Evolutionary conservation across 1,140 invertebrate genomes (phyloP).

Genomic region (Temnothorax curvispinosus): DNA sequence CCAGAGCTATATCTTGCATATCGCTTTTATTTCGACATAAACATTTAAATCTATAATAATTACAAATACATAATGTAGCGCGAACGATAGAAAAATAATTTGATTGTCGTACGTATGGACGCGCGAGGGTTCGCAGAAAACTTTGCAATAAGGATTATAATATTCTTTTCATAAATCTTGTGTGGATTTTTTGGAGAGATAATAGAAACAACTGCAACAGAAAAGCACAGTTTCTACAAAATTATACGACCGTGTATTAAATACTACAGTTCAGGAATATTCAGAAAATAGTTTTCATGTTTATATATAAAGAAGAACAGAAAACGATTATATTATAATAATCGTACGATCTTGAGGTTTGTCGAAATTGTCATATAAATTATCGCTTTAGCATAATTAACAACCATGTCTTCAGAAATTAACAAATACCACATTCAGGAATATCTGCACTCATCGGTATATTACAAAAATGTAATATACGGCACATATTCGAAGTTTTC

Average conservation of each 20-base stretch:
- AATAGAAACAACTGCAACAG: neutral
- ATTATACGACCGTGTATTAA: neutral
- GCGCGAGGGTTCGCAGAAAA: constrained; percentile 22
- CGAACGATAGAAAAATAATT: constrained; percentile 70
- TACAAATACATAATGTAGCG: constrained; percentile 63
- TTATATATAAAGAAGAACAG: neutral
- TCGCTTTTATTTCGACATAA: constrained; percentile 69
- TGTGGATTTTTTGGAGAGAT: neutral
- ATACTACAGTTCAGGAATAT: neutral
- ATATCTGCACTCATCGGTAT: neutral
- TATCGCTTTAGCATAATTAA: neutral
- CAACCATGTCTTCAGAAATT: neutral
- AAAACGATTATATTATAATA: neutral
- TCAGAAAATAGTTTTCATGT: neutral
- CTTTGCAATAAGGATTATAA: neutral
- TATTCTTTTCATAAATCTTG: neutral
- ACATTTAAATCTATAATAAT: constrained; percentile 55
- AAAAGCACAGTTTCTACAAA: neutral
- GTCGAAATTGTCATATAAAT: neutral
- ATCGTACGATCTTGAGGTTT: neutral
- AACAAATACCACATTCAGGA: neutral
- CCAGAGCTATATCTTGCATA: neutral
- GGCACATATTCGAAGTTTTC: neutral
- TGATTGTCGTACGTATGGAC: constrained; percentile 72
- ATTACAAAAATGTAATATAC: constrained; percentile 11